Base-by-base conservation (phyloP, 2,888 invertebrate species). In the Molanna angustata region DNA sequence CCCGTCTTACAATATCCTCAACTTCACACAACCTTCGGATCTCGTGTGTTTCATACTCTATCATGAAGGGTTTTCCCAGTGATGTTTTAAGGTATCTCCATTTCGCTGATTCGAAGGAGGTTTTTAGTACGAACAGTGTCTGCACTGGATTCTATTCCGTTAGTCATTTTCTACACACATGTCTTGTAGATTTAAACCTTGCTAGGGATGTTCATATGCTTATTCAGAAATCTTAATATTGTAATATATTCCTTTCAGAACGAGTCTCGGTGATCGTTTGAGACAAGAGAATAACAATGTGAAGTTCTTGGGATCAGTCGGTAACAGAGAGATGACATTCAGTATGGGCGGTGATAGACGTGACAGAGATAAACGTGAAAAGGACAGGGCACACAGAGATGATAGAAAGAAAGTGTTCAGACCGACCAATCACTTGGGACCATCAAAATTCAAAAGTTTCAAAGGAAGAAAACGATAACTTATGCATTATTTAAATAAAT, bases 291-390 rank as follows among this genome's bases (percentile, higher is more conserved):
- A 79, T 39, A 71, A 73, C 27, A 68, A 71, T 1, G 74, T 65
- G 46, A 70, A 63, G 67, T 80, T 63, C 68, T 74, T 67, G 64
- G 83, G 64, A 64, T 80, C 59, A 73, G 86, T 62, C 72, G 86
- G 91, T 37, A 90, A 86, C 66, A 79, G 84, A 47, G 88, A 90
- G 72, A 89, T 92, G 86, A 86, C 85, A 16, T 93, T 91, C 64
- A 77, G 78, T 2, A 78, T 85, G 62, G 73, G 76, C 60, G 80
- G 79, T 59, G 74, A 75, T 58, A 80, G 79, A 58, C 69, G 73
- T 13, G 75, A 80, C 56, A 72, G 71, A 1, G 77, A 77, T 31
- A 78, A 72, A 59, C 74, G 80, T 16, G 82, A 81, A 60, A 80
- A 80, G 62, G 81, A 80, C 65, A 81, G 80, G 58, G 82, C 80